phyloP scores from a whole-genome alignment of 2,797 vertebrate species.

The Galago senegalensis region DNA sequence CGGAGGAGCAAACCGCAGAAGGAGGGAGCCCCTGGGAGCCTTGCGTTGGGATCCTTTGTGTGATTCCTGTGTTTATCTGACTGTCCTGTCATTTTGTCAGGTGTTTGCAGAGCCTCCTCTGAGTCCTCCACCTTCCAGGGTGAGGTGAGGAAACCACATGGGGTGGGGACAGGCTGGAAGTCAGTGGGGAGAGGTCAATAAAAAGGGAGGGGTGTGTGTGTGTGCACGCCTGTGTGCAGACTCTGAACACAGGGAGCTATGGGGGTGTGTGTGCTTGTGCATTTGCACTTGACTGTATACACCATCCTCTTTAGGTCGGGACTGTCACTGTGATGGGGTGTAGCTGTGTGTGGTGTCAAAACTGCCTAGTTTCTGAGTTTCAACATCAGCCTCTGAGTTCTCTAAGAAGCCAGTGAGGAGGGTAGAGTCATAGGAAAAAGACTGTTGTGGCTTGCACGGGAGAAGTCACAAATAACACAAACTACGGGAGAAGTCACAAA shows the following conservation, averaged over 20 bases:
- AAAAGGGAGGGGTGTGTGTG: not conserved
- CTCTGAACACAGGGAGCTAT: not conserved
- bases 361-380: not conserved
- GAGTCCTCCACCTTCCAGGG: not conserved
- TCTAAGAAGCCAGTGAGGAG: not conserved
- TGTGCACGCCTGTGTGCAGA: not conserved
- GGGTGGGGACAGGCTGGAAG: not conserved
- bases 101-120: not conserved
- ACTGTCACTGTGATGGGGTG: not conserved
- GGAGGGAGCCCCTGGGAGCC: not conserved
- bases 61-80: not conserved
- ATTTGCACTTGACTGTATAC: not conserved
- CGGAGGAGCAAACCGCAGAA: not conserved
- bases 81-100: not conserved
- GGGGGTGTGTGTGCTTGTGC: not conserved
- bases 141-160: not conserved
- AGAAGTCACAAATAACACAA: not conserved
- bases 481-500: not conserved
- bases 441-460: not conserved
- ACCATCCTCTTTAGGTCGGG: not conserved
- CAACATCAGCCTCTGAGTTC: not conserved
- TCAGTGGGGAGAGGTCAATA: not conserved
- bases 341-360: not conserved
- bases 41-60: conserved; percentile 13
- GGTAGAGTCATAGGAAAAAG: not conserved